Percentiles rank a stretch among this genome's conserved stretches.
Evolutionary conservation across 37 sponge, comb jelly and placozoan species (phyloP).

Genomic region (Crambe crambe): DNA sequence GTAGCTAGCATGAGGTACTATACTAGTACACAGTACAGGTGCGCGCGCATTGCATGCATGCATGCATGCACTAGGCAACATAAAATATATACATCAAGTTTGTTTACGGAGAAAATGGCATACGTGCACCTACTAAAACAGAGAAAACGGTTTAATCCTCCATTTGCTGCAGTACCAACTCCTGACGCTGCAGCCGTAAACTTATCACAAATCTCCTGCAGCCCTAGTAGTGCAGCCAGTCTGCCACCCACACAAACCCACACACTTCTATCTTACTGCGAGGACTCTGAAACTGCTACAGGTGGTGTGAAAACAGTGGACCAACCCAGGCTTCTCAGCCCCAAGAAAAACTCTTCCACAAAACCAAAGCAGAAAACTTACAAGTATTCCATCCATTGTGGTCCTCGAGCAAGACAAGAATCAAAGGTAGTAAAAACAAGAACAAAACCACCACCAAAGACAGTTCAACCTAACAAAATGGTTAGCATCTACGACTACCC

Average conservation of each 20-base stretch:
- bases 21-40: too few relatives aligned
- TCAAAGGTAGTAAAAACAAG: neutral
- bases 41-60: neutral
- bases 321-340: neutral
- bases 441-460: neutral
- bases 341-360: neutral
- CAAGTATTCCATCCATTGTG: neutral
- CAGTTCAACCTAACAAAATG: neutral
- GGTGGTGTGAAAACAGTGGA: neutral
- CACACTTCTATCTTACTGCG: slow-evolving; percentile 24
- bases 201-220: neutral
- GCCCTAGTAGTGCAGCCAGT: neutral
- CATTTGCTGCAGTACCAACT: neutral
- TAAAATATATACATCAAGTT: too few relatives aligned
- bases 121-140: neutral
- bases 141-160: neutral
- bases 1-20: too few relatives aligned
- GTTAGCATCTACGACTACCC: slow-evolving; percentile 8
- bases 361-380: neutral
- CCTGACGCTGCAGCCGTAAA: too few relatives aligned
- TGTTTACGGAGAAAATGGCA: too few relatives aligned
- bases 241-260: slow-evolving; percentile 3
- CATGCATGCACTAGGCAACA: neutral
- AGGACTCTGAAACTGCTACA: too few relatives aligned
- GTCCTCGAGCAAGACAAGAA: neutral